These are phyloP conservation scores for Holothuria scabra DNA, from an alignment of 53 echinoderm and acorn worm species.

Conservation along the genomic window DNA sequence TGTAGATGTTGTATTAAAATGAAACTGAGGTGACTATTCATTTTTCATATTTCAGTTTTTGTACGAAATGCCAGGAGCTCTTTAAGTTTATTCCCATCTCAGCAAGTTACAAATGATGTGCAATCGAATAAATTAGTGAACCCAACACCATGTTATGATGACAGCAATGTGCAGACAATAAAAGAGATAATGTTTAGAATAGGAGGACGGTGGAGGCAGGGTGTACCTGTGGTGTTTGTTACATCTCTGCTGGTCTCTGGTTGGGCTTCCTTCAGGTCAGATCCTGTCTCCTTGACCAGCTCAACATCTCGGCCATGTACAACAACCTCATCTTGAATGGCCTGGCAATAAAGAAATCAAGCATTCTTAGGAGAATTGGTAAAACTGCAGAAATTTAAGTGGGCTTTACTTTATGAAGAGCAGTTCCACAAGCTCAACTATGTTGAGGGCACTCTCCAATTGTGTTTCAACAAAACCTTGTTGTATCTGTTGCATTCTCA, in stretches of 20 bases:
- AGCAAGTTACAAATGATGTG: too few relatives aligned
- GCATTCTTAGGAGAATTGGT: not conserved
- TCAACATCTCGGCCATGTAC: constrained; percentile 84
- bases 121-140: too few relatives aligned
- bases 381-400: not conserved
- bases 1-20: too few relatives aligned
- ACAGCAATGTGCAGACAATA: too few relatives aligned
- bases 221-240: constrained; percentile 74
- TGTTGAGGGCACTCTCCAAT: too few relatives aligned
- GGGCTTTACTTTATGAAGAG: not conserved
- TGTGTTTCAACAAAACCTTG: too few relatives aligned
- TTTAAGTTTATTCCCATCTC: too few relatives aligned
- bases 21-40: too few relatives aligned
- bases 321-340: constrained; percentile 83
- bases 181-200: not conserved
- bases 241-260: constrained; percentile 77
- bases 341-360: constrained; percentile 52
- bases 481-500: too few relatives aligned
- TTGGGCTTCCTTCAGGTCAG: constrained; percentile 81
- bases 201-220: not conserved
- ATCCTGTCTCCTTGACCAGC: constrained; percentile 70
- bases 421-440: not conserved
- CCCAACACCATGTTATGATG: too few relatives aligned
- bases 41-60: too few relatives aligned
- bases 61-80: too few relatives aligned